Percentiles rank a stretch among this genome's conserved stretches.
Conservation (phyloP, 2,797 vertebrate genomes). For the Picus viridis region DNA sequence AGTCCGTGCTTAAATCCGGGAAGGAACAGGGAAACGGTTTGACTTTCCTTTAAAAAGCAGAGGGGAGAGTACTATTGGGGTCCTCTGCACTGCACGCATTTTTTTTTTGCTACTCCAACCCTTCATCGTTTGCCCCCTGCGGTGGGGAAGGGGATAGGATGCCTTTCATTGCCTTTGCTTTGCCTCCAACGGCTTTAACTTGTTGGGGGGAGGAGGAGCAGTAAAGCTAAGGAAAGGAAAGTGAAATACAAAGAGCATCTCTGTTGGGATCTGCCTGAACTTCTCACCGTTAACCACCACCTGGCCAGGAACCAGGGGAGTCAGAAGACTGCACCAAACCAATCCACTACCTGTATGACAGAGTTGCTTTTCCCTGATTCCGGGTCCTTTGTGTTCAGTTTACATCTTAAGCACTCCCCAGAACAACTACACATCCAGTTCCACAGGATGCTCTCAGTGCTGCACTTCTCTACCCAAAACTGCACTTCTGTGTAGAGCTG, state of each 20-base stretch:
- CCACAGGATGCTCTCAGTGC: neutral
- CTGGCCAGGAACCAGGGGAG: neutral
- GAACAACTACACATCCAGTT: neutral
- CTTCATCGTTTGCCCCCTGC: neutral
- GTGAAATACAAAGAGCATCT: neutral
- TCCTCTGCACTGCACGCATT: neutral
- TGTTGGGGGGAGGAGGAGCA: fast-evolving
- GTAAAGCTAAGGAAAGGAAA: neutral
- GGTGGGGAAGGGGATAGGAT: too few relatives aligned
- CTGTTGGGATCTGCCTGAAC: neutral
- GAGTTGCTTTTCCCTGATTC: neutral
- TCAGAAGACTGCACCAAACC: neutral
- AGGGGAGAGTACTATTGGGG: neutral
- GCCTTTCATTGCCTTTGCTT: neutral
- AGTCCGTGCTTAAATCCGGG: neutral
- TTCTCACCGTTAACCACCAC: fast-evolving
- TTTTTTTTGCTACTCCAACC: neutral
- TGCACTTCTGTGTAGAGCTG: neutral
- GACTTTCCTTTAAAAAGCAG: neutral
- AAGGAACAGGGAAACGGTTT: neutral
- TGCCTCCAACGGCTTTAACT: neutral
- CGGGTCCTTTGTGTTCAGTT: too few relatives aligned
- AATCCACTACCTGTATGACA: neutral
- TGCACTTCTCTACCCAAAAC: neutral
- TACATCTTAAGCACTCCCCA: neutral